Evolutionary conservation across 2,113 vertebrate genomes (phyloP).

Genomic region (Colinus virginianus): DNA sequence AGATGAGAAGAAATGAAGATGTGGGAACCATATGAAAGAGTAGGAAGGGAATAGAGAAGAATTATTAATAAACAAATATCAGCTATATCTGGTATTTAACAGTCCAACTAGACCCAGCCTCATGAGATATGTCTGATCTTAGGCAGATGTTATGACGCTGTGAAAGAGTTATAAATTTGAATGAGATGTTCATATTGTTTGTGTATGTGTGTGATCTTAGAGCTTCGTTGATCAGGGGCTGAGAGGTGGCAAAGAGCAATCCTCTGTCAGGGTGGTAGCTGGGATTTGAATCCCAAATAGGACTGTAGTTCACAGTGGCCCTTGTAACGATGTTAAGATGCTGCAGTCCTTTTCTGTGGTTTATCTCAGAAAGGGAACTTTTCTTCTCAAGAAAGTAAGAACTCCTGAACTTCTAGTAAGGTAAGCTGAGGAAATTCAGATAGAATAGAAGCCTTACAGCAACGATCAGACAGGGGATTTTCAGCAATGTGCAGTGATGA

Average conservation of each 20-base stretch:
- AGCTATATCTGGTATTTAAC: neutral
- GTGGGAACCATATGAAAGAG: neutral
- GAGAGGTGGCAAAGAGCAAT: neutral
- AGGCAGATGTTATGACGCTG: neutral
- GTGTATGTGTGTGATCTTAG: neutral
- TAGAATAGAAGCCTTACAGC: neutral
- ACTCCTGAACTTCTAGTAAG: conserved; percentile 5
- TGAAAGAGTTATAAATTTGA: neutral
- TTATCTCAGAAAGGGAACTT: neutral
- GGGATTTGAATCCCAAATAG: neutral
- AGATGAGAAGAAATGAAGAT: neutral
- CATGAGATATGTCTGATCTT: neutral
- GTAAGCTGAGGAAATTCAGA: conserved; percentile 18
- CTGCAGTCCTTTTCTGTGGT: neutral
- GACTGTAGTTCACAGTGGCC: neutral
- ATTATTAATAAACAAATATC: neutral
- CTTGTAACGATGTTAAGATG: neutral
- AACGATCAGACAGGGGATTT: conserved; percentile 44
- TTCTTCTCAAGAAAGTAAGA: neutral
- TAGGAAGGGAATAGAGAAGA: neutral
- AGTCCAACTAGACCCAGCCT: neutral
- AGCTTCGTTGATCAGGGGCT: neutral
- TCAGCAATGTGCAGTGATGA: conserved; percentile 47
- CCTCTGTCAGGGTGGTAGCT: neutral
- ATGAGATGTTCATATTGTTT: neutral